Conservation (phyloP, 92 coral and sea anemone species). For the Pocillopora grandis region DNA sequence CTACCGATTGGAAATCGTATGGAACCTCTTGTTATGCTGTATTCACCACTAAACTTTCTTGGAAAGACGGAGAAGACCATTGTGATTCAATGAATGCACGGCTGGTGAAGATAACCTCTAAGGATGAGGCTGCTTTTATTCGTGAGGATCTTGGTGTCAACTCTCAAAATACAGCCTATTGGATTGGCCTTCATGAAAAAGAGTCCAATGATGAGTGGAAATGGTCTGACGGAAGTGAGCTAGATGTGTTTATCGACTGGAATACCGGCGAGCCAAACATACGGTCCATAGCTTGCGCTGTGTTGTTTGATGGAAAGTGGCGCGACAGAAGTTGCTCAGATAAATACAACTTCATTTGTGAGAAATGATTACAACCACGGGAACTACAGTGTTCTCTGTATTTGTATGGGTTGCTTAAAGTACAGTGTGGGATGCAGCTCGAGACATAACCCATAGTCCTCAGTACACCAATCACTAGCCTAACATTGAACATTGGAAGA, state of each 20-base stretch:
- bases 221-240: not conserved
- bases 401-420: no score
- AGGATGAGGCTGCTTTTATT: no score
- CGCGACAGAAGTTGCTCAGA: not conserved
- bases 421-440: no score
- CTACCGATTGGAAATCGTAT: not conserved
- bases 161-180: not conserved
- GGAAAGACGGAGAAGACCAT: not conserved
- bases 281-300: not conserved
- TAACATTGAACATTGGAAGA: no score
- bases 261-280: not conserved
- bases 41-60: not conserved
- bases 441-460: no score
- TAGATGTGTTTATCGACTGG: conserved; percentile 10
- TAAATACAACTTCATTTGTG: no score
- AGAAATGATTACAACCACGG: no score
- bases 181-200: not conserved
- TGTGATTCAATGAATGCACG: not conserved
- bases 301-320: not conserved
- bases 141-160: not conserved
- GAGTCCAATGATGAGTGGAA: not conserved
- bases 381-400: no score
- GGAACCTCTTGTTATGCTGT: not conserved
- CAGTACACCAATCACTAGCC: no score
- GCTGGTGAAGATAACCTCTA: not conserved